phyloP scores from a whole-genome alignment of 2,113 vertebrate genomes.

The Chauna torquata region DNA sequence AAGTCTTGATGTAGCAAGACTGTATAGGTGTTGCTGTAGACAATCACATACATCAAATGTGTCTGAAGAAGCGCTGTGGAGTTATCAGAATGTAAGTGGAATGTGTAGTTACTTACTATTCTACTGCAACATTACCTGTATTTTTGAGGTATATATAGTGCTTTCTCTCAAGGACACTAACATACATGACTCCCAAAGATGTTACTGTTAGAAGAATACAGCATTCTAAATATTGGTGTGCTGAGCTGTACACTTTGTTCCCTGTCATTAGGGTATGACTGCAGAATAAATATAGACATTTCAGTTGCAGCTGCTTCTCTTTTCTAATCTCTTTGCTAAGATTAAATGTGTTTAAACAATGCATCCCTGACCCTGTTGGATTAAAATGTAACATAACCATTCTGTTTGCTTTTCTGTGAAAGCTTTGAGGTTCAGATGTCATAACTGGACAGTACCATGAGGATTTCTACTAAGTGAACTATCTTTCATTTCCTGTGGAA shows the following conservation, averaged over 20 bases:
- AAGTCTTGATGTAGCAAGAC: neutral
- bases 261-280: neutral
- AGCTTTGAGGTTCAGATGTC: neutral
- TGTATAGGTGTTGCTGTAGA: neutral
- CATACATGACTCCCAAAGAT: neutral
- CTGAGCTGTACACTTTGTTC: neutral
- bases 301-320: neutral
- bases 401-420: neutral
- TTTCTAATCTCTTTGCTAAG: neutral
- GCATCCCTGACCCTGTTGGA: neutral
- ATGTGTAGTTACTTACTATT: neutral
- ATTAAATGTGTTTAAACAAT: neutral
- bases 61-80: neutral
- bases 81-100: neutral
- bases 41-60: neutral
- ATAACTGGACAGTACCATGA: neutral
- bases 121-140: fast-evolving
- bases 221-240: neutral
- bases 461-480: neutral
- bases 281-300: neutral
- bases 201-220: neutral
- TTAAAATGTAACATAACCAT: neutral
- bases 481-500: neutral
- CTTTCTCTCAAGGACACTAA: neutral
- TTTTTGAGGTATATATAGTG: neutral